A percentile compares a stretch with the other conserved stretches of the same genome.
Conservation (phyloP, 92 coral and sea anemone species). For the Galaxea fascicularis region DNA sequence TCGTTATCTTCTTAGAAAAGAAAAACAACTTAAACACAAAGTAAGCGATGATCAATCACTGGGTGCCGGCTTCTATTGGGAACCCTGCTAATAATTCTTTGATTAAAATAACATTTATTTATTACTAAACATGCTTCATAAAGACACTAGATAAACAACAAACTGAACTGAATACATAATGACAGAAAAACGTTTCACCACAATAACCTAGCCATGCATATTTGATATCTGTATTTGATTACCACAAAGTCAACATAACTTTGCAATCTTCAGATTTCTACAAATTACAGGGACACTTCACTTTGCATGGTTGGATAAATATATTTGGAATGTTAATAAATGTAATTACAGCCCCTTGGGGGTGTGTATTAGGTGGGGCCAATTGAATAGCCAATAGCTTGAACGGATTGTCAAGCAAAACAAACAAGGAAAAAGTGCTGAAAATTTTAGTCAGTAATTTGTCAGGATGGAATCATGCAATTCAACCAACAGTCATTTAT, state of each 20-base stretch:
- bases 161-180: neutral
- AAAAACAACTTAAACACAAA: too few species aligned
- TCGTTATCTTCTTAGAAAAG: too few species aligned
- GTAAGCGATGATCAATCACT: too few species aligned
- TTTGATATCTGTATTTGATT: neutral
- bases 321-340: too few species aligned
- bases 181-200: neutral
- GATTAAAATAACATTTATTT: neutral
- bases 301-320: neutral
- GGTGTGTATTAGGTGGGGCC: slow-evolving; percentile 65
- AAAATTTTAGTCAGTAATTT: neutral
- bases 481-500: neutral
- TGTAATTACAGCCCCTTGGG: neutral
- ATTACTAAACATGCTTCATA: neutral
- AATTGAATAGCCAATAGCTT: slow-evolving; percentile 47
- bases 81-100: neutral
- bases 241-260: neutral
- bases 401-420: neutral
- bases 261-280: neutral
- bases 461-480: slow-evolving; percentile 9
- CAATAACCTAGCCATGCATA: slow-evolving; percentile 19
- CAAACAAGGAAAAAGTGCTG: neutral
- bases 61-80: too few species aligned
- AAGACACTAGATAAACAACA: neutral
- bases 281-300: neutral